phyloP scores from a whole-genome alignment of 2,888 invertebrate species.

The Drosophila barbarae region DNA sequence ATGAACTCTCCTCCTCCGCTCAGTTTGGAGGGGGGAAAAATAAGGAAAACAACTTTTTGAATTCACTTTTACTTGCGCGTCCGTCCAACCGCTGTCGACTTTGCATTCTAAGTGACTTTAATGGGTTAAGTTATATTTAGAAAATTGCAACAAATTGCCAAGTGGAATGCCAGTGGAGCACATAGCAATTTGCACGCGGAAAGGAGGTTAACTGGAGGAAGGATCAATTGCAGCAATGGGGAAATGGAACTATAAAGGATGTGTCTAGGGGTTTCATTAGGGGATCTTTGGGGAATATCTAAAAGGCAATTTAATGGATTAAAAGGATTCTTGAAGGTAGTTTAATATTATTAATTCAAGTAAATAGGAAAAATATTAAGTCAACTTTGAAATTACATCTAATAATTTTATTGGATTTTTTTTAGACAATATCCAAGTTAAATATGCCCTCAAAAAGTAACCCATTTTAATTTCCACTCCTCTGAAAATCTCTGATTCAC shows the following conservation, averaged over 20 bases:
- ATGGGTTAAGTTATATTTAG: slow-evolving; percentile 55
- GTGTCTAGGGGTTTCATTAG: background rate
- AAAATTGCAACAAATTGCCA: slow-evolving; percentile 32
- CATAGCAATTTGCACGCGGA: slow-evolving; percentile 27
- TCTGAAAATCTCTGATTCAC: background rate
- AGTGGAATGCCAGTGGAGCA: slow-evolving; percentile 23
- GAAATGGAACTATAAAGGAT: background rate
- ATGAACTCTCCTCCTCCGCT: slow-evolving; percentile 48
- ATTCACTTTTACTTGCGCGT: slow-evolving; percentile 44
- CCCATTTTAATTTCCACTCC: background rate
- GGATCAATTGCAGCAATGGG: slow-evolving; percentile 16
- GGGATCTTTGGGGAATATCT: background rate
- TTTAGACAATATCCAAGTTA: too few relatives aligned
- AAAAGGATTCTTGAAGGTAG: background rate
- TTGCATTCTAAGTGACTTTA: slow-evolving; percentile 53
- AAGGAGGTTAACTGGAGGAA: slow-evolving; percentile 25
- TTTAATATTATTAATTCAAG: background rate
- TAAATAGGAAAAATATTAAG: too few relatives aligned
- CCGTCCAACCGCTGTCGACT: slow-evolving; percentile 16
- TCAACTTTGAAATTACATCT: too few relatives aligned
- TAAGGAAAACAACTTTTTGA: slow-evolving; percentile 31
- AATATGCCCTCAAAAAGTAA: background rate
- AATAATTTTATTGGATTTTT: background rate
- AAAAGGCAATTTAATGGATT: background rate
- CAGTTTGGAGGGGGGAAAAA: slow-evolving; percentile 2